Conservation (phyloP, 2,888 invertebrate genomes). For the Physocephala rufipes region DNA sequence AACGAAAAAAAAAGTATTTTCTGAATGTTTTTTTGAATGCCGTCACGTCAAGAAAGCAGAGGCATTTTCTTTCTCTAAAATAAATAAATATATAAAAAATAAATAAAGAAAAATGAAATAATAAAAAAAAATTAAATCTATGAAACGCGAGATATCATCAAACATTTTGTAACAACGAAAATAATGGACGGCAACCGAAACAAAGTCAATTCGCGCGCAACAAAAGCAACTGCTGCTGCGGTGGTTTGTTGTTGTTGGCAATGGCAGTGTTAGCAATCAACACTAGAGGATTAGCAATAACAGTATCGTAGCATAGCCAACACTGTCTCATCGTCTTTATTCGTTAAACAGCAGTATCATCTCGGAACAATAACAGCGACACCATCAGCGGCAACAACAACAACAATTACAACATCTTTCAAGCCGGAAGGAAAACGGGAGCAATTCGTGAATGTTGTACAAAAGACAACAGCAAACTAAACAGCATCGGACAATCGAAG, state of each 20-base stretch:
- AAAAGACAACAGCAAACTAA: neutral
- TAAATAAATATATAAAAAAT: neutral
- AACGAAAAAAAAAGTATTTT: neutral
- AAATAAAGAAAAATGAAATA: neutral
- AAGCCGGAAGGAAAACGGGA: neutral
- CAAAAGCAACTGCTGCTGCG: neutral
- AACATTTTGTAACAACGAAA: conserved; percentile 15
- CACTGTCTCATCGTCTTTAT: no score
- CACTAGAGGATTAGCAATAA: neutral
- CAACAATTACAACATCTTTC: conserved; percentile 17
- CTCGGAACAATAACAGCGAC: conserved; percentile 14
- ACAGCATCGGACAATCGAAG: neutral
- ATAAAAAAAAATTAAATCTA: no score
- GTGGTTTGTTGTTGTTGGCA: neutral
- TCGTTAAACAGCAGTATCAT: neutral
- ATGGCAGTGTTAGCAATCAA: conserved; percentile 5
- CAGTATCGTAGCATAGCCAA: neutral
- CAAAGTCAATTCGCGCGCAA: neutral
- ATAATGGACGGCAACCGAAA: conserved; percentile 14
- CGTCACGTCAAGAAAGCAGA: no score
- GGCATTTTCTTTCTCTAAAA: no score
- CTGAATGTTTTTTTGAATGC: no score
- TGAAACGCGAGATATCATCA: conserved; percentile 5
- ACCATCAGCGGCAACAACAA: conserved; percentile 8
- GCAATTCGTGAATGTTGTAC: neutral